Conservation (phyloP, 2,113 vertebrate genomes). For the Labeo catla region DNA sequence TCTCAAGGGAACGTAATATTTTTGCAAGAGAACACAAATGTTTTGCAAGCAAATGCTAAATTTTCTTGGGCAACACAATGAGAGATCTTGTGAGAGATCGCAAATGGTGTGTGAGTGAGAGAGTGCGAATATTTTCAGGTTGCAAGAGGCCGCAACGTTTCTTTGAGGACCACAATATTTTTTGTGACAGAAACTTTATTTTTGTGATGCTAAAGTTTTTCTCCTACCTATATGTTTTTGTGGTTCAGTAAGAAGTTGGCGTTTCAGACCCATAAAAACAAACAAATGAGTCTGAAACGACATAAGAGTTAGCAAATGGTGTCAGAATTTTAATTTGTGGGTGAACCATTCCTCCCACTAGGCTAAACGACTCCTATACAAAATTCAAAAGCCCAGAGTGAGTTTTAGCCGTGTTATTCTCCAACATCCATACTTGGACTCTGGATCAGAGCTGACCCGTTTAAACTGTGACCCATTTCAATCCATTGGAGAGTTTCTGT, state of each 20-base stretch:
- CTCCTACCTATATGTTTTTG: not conserved
- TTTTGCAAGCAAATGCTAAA: not conserved
- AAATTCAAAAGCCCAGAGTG: not conserved
- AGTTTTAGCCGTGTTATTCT: not conserved
- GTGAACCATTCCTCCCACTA: not conserved
- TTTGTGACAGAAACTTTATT: not conserved
- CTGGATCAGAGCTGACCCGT: constrained; percentile 14
- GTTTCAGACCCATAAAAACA: not conserved
- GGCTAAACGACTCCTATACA: not conserved
- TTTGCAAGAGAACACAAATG: not conserved
- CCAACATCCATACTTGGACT: constrained; percentile 15
- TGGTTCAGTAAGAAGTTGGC: not conserved
- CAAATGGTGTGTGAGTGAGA: too few relatives aligned
- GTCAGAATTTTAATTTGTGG: not conserved
- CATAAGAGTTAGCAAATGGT: not conserved
- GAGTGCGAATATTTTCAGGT: not conserved
- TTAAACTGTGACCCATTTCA: constrained; percentile 37
- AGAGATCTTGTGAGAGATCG: too few relatives aligned
- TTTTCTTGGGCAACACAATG: too few relatives aligned
- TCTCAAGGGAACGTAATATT: not conserved
- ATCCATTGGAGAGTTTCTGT: constrained; percentile 10
- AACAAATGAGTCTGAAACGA: not conserved
- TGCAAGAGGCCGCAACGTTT: not conserved
- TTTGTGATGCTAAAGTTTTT: not conserved
- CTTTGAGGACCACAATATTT: not conserved